These are phyloP conservation scores for Fringilla coelebs DNA, from an alignment of 2,797 vertebrate species.

Conservation along the genomic window DNA sequence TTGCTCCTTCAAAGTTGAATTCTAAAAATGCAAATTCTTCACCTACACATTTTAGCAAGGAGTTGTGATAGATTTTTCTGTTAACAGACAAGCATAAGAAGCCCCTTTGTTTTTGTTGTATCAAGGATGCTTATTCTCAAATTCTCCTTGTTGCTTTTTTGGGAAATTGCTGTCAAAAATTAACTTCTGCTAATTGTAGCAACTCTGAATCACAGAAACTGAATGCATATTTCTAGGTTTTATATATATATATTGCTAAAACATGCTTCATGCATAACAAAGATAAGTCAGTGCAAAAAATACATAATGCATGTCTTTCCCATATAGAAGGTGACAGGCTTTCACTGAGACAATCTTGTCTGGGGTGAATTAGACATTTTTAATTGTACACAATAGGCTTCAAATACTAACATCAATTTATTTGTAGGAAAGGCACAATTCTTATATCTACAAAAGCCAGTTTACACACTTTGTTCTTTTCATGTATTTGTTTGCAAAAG, in stretches of 20 bases:
- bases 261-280: slow-evolving; percentile 16
- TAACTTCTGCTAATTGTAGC: slow-evolving; percentile 46
- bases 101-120: background rate
- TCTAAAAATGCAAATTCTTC: background rate
- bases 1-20: background rate
- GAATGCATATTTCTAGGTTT: background rate
- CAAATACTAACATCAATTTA: slow-evolving; percentile 11
- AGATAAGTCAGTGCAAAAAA: background rate
- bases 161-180: slow-evolving; percentile 31
- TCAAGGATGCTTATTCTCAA: background rate
- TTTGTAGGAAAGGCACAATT: background rate
- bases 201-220: background rate
- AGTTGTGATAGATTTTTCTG: background rate
- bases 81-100: background rate
- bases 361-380: slow-evolving; percentile 25
- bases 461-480: background rate
- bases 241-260: slow-evolving; percentile 7
- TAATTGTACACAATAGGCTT: slow-evolving; percentile 35
- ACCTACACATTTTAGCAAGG: background rate
- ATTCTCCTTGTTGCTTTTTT: background rate
- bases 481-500: background rate
- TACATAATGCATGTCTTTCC: slow-evolving; percentile 46
- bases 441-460: background rate
- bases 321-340: slow-evolving; percentile 16
- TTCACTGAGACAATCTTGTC: background rate